phyloP scores from a whole-genome alignment of 2,113 vertebrate species.

The Pygoscelis adeliae region DNA sequence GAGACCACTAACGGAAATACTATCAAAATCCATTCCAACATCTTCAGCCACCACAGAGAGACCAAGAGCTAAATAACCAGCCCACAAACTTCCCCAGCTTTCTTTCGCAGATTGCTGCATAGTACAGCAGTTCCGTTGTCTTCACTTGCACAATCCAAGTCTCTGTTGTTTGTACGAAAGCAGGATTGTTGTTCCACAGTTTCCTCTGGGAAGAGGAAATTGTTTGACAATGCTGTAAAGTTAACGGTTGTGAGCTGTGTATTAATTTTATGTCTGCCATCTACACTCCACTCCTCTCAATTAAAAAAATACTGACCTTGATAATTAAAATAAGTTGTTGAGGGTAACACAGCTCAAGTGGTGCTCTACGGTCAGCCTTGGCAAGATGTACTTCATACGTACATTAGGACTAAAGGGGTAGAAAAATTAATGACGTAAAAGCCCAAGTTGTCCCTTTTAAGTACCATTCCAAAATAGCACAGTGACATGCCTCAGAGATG shows the following conservation, averaged over 20 bases:
- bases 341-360: background rate
- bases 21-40: background rate
- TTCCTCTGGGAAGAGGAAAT: background rate
- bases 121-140: background rate
- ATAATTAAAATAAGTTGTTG: background rate
- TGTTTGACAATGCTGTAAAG: background rate
- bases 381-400: background rate
- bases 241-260: background rate
- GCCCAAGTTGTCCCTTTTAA: background rate
- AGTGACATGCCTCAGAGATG: background rate
- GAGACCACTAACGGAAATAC: background rate
- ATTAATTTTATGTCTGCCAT: background rate
- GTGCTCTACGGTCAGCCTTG: background rate
- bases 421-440: background rate
- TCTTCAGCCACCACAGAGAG: background rate
- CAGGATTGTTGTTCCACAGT: background rate
- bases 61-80: background rate
- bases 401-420: background rate
- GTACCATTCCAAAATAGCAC: background rate
- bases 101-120: background rate
- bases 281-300: background rate
- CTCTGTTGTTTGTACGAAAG: rapidly evolving
- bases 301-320: background rate
- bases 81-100: background rate
- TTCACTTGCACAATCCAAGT: background rate